A percentile compares a stretch with the other conserved stretches of the same genome.
Evolutionary conservation across 2,888 invertebrate genomes (phyloP).

Genomic region (Neelides folsomi): DNA sequence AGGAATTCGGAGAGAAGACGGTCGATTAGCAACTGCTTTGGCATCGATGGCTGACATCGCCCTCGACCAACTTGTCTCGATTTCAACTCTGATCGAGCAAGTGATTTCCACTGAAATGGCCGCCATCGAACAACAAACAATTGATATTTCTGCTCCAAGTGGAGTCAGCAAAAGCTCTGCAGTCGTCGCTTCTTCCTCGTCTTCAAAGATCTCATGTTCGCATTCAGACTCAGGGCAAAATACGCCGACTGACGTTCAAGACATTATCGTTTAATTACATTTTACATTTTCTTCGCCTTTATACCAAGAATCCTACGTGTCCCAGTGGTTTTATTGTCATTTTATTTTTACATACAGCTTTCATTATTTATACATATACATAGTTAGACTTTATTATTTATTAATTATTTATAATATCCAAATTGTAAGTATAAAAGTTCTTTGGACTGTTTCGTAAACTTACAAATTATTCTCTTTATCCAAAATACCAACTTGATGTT

Average conservation of each 20-base stretch:
- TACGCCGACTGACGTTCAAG: slow-evolving; percentile 25
- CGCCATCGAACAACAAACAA: slow-evolving; percentile 28
- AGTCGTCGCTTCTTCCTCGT: slow-evolving; percentile 7
- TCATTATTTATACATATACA: no score
- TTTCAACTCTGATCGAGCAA: slow-evolving; percentile 29
- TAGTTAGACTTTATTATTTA: no score
- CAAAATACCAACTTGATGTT: no score
- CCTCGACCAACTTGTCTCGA: slow-evolving; percentile 26
- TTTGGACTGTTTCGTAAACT: no score
- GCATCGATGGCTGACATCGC: slow-evolving; percentile 24
- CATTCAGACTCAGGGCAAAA: slow-evolving; percentile 15
- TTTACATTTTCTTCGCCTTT: no score
- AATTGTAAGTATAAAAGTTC: no score
- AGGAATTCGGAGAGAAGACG: slow-evolving; percentile 23
- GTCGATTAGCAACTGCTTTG: slow-evolving; percentile 17
- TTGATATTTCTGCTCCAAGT: slow-evolving; percentile 17
- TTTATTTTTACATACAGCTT: no score
- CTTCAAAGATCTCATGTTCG: slow-evolving; percentile 15
- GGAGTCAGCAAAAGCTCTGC: background rate
- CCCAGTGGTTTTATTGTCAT: no score
- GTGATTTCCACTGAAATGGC: slow-evolving; percentile 31
- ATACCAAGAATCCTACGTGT: no score
- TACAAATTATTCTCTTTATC: no score
- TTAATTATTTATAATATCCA: no score
- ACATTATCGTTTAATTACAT: slow-evolving; percentile 16